Evolutionary conservation across 2,888 invertebrate genomes (phyloP).

Genomic region (Cataglyphis altisquamis): DNA sequence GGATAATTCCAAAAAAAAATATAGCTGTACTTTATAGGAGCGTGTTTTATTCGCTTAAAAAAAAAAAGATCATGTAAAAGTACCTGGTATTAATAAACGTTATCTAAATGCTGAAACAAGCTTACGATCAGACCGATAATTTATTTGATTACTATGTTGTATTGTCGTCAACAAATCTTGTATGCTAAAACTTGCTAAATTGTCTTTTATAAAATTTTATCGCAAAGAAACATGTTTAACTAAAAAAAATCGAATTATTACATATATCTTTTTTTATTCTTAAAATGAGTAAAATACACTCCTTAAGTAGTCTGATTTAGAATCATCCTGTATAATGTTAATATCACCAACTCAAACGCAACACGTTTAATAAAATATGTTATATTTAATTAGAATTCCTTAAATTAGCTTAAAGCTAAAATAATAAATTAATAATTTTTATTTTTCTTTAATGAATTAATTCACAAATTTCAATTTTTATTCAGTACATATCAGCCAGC

Average conservation of each 20-base stretch:
- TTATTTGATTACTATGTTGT: background rate
- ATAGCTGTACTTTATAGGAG: background rate
- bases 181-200: background rate
- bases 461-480: background rate
- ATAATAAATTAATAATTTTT: background rate
- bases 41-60: background rate
- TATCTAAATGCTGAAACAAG: background rate
- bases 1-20: conserved; percentile 4
- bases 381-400: background rate
- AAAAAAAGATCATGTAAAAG: background rate
- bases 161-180: background rate
- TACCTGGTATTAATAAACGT: background rate
- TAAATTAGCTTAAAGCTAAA: background rate
- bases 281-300: background rate
- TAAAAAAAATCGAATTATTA: background rate
- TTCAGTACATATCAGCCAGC: background rate
- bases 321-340: conserved; percentile 10
- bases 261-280: conserved; percentile 1
- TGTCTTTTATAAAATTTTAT: background rate
- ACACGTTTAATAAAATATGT: conserved; percentile 30
- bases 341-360: conserved; percentile 4
- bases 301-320: background rate
- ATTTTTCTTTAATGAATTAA: background rate
- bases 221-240: background rate
- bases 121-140: background rate